A percentile compares a stretch with the other conserved stretches of the same genome.
Evolutionary conservation across 2,113 vertebrate genomes (phyloP).

Genomic region (Coptodon rendalli): DNA sequence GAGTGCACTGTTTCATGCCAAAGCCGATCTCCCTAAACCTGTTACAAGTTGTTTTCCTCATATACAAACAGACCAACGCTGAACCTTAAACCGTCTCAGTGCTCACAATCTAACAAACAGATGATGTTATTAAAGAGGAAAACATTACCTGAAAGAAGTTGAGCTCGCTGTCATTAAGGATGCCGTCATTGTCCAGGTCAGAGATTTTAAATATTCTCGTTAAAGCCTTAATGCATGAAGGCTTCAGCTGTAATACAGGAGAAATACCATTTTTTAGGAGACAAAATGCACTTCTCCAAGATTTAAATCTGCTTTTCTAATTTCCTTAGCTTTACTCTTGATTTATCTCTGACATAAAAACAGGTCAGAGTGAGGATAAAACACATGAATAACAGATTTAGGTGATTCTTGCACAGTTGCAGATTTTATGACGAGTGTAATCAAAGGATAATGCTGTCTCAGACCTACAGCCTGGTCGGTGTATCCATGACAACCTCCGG

Average conservation of each 20-base stretch:
- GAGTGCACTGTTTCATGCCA: not conserved
- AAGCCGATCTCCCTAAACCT: not conserved
- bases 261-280: not conserved
- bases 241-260: constrained; percentile 81
- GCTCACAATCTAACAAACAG: not conserved
- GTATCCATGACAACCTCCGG: not conserved
- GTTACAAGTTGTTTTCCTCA: not conserved
- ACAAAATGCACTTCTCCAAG: not conserved
- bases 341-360: not conserved
- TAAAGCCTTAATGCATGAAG: constrained; percentile 90
- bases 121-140: fast-evolving
- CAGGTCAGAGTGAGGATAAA: not conserved
- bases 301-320: not conserved
- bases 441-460: fast-evolving
- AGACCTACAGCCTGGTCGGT: not conserved
- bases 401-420: not conserved
- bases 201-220: constrained; percentile 98
- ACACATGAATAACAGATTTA: not conserved
- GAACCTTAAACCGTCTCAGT: not conserved
- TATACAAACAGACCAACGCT: fast-evolving
- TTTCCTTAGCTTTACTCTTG: not conserved
- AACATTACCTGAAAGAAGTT: constrained; percentile 94
- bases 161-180: constrained; percentile 95
- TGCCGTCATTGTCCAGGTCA: constrained; percentile 95
- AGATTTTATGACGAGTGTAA: fast-evolving